phyloP scores from a whole-genome alignment of 2,113 vertebrate species.

The Platysternon megacephalum region DNA sequence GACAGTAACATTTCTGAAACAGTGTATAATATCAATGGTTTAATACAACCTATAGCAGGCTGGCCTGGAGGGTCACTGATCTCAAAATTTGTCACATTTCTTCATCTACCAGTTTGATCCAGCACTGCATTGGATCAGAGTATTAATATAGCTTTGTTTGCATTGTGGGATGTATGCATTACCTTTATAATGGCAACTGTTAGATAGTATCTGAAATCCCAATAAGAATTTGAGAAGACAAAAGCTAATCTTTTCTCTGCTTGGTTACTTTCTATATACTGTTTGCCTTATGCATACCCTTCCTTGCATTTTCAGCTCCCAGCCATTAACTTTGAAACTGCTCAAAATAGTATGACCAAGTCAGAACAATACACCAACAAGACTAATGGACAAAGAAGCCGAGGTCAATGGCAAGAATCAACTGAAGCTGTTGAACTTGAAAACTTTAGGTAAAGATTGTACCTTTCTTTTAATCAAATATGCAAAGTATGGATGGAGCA shows the following conservation, averaged over 20 bases:
- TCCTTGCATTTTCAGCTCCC: conserved; percentile 77
- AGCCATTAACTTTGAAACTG: conserved; percentile 74
- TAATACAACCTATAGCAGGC: not conserved
- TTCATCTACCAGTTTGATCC: not conserved
- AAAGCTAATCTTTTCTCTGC: not conserved
- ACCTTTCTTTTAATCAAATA: not conserved
- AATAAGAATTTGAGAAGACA: not conserved
- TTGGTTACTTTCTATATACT: not conserved
- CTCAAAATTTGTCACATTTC: not conserved
- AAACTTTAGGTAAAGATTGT: conserved; percentile 85
- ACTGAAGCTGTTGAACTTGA: conserved; percentile 86
- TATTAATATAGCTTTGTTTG: not conserved
- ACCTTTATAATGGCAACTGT: not conserved
- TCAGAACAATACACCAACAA: conserved; percentile 53
- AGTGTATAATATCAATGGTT: accelerated
- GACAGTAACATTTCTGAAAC: not conserved
- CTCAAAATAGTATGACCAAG: conserved; percentile 67
- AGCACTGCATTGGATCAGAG: not conserved
- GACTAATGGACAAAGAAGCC: conserved; percentile 52
- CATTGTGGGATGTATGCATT: accelerated
- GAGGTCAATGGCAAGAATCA: conserved; percentile 67
- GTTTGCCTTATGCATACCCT: not conserved
- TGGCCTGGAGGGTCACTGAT: not conserved
- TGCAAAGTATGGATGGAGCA: not conserved
- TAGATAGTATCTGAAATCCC: not conserved